Evolutionary conservation across 1,140 invertebrate genomes (phyloP).

Genomic region (Cyphomyrmex costatus): DNA sequence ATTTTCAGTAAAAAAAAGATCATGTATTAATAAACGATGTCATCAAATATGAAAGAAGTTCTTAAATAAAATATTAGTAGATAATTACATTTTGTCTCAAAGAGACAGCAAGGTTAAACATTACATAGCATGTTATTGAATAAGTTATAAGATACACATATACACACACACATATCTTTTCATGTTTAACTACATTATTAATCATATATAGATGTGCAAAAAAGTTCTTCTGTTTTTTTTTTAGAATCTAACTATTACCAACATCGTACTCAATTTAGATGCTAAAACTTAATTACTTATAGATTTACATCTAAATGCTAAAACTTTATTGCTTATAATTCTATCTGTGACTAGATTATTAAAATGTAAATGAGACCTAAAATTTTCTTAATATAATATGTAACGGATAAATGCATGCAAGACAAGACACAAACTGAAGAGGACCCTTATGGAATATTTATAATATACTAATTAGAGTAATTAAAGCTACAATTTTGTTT

Average conservation of each 20-base stretch:
- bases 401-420: neutral
- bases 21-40: too few relatives aligned
- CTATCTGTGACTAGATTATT: neutral
- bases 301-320: constrained; percentile 44
- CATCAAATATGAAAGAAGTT: too few relatives aligned
- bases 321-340: constrained; percentile 57
- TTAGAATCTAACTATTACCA: neutral
- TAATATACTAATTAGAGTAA: constrained; percentile 19
- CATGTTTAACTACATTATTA: neutral
- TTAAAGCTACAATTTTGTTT: neutral
- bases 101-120: too few relatives aligned
- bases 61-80: too few relatives aligned
- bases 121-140: neutral
- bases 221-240: neutral
- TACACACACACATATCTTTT: neutral
- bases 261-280: constrained; percentile 46
- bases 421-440: neutral
- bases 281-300: constrained; percentile 39
- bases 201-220: too few relatives aligned
- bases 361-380: constrained; percentile 44
- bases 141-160: neutral
- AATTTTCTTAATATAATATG: constrained; percentile 19
- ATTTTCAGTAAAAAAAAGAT: too few relatives aligned
- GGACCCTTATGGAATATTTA: neutral
- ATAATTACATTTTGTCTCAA: too few relatives aligned